Base-by-base conservation (phyloP, 2,888 invertebrate genomes). In the Empis stercorea region DNA sequence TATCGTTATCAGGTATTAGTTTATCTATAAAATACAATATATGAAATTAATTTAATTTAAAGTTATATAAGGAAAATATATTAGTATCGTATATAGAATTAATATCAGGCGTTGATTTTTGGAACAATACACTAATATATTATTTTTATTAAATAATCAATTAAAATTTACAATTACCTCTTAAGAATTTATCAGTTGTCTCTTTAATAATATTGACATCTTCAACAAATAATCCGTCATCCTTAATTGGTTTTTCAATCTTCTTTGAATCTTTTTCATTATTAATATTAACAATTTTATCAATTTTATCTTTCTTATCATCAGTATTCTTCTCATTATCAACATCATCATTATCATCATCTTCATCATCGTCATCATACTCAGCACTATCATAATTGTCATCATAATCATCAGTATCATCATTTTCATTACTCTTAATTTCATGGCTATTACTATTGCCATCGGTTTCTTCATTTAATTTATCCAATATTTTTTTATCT, bases 151-250 rank as follows among this genome's bases (percentile, higher is more conserved):
- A n/a, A n/a, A n/a, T n/a, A 20, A 20, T 20, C 4, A 20, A 20
- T 23, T 9, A 17, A 30, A 30, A 16, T 36, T 41, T 32, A 23
- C 5, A 57, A 62, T 57, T 50, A 68, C 67, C 59, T 47, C 61
- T 48, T 47, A 67, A 49, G 58, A 63, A 64, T 44, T 61, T 58
- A 43, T 66, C 63, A 15, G 48, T 54, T 3, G 63, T 64, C 47
- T 68, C 67, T 48, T 62, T 58, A 4, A 59, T 53, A 14, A 64
- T 44, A 10, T 66, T 58, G 17, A 68, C 54, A 53, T 66, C 66
- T 51, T 68, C 61, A 2, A 59, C 64, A 46, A 59, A 55, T 16
- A 68, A 44, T 3, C 61, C 65, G 16, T 62, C 53, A 44, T 65
- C 59, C 41, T 59, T 59, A 7, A 65, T 55, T 53, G 23, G 57